These are phyloP conservation scores for Vanacampus margaritifer DNA, from an alignment of 2,113 vertebrate species.

Conservation along the genomic window DNA sequence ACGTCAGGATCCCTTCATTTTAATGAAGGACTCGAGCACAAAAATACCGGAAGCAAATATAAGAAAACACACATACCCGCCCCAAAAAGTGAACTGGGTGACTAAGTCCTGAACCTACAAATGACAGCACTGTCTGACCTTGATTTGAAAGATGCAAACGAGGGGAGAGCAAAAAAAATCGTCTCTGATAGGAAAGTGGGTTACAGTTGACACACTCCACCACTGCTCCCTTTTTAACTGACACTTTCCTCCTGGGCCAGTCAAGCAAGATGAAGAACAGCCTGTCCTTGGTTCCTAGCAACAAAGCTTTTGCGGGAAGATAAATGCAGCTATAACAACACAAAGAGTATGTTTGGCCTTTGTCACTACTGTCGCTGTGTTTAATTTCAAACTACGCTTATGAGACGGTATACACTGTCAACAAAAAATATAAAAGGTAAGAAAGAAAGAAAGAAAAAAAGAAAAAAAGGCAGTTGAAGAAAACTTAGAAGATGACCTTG, in stretches of 20 bases:
- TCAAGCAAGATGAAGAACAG: slow-evolving; percentile 41
- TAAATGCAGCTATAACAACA: slow-evolving; percentile 19
- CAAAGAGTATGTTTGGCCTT: slow-evolving; percentile 7
- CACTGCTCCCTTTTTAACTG: slow-evolving; percentile 42
- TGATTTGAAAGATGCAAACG: slow-evolving; percentile 49
- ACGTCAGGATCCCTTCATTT: neutral
- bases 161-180: slow-evolving; percentile 40
- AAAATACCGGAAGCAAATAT: neutral
- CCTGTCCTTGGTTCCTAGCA: slow-evolving; percentile 57
- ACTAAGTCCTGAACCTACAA: slow-evolving; percentile 18
- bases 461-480: too few relatives aligned
- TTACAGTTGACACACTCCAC: slow-evolving; percentile 57
- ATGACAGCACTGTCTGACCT: slow-evolving; percentile 50
- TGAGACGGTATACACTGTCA: too few relatives aligned
- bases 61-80: neutral
- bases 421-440: too few relatives aligned
- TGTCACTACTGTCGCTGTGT: neutral
- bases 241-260: slow-evolving; percentile 46
- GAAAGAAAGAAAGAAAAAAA: too few relatives aligned
- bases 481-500: too few relatives aligned
- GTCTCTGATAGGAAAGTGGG: slow-evolving; percentile 57
- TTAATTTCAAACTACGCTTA: neutral
- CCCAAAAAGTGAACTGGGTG: slow-evolving; percentile 17
- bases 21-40: neutral
- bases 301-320: slow-evolving; percentile 39